These are phyloP conservation scores for Trachymyrmex cornetzi DNA, from an alignment of 1,140 invertebrate genomes.

Conservation along the genomic window DNA sequence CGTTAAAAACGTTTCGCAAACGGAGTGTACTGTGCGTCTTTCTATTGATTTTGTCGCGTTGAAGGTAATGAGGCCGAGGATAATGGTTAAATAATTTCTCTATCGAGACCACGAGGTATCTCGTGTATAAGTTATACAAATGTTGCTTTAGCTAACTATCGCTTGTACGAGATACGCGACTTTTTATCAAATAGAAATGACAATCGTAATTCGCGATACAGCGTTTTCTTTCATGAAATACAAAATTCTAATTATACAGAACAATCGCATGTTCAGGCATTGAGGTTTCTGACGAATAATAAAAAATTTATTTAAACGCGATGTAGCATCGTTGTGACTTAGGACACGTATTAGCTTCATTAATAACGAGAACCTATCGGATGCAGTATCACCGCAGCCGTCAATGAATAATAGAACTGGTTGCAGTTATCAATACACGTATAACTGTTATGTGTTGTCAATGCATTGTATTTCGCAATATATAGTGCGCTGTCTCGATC, in stretches of 20 bases:
- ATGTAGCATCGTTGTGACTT: neutral
- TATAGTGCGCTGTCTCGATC: neutral
- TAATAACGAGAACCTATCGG: constrained; percentile 14
- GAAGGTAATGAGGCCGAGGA: neutral
- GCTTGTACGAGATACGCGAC: neutral
- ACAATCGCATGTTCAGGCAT: neutral
- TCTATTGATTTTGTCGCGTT: constrained; percentile 12
- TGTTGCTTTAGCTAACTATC: neutral
- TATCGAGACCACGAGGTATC: neutral
- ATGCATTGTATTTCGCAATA: neutral
- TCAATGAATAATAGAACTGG: neutral
- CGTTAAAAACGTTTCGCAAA: constrained; percentile 2
- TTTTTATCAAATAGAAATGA: neutral
- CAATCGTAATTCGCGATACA: neutral
- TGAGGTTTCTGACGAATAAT: neutral
- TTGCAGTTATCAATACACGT: constrained; percentile 14
- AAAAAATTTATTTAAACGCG: constrained; percentile 1
- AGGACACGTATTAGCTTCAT: no score
- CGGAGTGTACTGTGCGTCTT: neutral
- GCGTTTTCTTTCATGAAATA: neutral
- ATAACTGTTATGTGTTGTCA: neutral
- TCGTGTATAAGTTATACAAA: neutral
- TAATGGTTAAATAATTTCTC: neutral
- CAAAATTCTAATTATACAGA: neutral
- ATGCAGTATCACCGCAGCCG: neutral